These are phyloP conservation scores for Cinara cedri DNA, from an alignment of 2,888 invertebrate genomes.

Conservation along the genomic window DNA sequence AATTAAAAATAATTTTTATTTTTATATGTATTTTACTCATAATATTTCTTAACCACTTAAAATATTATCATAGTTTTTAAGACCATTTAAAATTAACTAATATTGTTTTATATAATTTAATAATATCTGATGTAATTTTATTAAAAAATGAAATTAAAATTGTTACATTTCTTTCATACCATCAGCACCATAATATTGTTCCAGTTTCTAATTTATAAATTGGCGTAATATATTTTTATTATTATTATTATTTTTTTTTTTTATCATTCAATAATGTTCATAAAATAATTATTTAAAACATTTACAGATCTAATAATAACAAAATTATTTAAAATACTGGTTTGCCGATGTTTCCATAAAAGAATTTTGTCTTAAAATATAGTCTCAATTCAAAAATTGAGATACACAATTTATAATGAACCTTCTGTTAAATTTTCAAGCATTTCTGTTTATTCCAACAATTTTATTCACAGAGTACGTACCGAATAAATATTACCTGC, in stretches of 20 bases:
- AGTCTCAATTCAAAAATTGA: slow-evolving; percentile 30
- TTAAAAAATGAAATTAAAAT: neutral
- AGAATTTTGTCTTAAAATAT: slow-evolving; percentile 17
- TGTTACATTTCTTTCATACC: slow-evolving; percentile 28
- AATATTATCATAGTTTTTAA: slow-evolving; percentile 15
- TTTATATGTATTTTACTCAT: slow-evolving; percentile 36
- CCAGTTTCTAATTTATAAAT: slow-evolving; percentile 42
- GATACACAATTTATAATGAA: too few relatives aligned
- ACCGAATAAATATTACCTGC: too few relatives aligned
- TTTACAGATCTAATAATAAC: neutral
- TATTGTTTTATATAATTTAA: slow-evolving; percentile 47
- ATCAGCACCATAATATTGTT: slow-evolving; percentile 46
- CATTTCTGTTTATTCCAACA: too few relatives aligned
- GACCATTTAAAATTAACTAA: slow-evolving; percentile 35
- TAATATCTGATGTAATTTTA: slow-evolving; percentile 40
- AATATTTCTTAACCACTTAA: slow-evolving; percentile 13
- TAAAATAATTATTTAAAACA: neutral
- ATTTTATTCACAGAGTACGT: too few relatives aligned
- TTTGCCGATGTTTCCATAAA: slow-evolving; percentile 25
- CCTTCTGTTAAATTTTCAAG: too few relatives aligned
- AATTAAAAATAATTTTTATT: slow-evolving; percentile 44
- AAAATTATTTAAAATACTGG: slow-evolving; percentile 22
- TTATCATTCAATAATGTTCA: neutral
- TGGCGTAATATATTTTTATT: neutral
- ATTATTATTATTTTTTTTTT: too few relatives aligned